Conservation (phyloP, 1,140 invertebrate species). For the Zaprionus lachaisei region DNA sequence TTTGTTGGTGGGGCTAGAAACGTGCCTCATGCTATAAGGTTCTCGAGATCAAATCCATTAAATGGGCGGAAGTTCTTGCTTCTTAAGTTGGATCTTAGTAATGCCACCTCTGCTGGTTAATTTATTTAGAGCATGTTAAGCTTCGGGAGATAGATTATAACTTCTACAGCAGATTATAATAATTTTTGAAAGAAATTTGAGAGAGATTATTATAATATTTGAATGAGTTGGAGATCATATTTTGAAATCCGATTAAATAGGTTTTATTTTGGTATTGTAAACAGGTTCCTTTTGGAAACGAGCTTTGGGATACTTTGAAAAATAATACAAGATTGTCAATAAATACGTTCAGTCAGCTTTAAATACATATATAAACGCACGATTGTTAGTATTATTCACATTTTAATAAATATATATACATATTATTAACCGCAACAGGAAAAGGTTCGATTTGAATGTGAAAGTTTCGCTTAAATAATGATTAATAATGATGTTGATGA, state of each 20-base stretch:
- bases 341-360: neutral
- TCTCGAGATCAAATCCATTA: slow-evolving; percentile 48
- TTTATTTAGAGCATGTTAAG: neutral
- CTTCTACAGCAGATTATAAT: neutral
- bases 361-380: neutral
- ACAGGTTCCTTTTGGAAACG: neutral
- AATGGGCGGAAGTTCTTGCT: slow-evolving; percentile 36
- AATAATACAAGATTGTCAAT: neutral
- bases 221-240: neutral
- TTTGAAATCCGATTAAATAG: neutral
- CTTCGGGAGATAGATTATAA: neutral
- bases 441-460: slow-evolving; percentile 4
- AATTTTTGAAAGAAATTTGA: neutral
- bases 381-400: neutral
- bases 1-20: slow-evolving; percentile 35
- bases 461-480: slow-evolving; percentile 36
- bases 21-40: slow-evolving; percentile 56
- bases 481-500: slow-evolving; percentile 27
- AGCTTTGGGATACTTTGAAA: neutral
- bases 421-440: neutral
- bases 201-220: slow-evolving; percentile 1
- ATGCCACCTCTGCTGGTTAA: neutral
- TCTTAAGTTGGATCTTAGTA: neutral
- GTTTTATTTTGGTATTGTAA: neutral
- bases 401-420: neutral